These are phyloP conservation scores for Chlorocebus sabaeus DNA, from an alignment of 2,113 vertebrate species.

Conservation along the genomic window DNA sequence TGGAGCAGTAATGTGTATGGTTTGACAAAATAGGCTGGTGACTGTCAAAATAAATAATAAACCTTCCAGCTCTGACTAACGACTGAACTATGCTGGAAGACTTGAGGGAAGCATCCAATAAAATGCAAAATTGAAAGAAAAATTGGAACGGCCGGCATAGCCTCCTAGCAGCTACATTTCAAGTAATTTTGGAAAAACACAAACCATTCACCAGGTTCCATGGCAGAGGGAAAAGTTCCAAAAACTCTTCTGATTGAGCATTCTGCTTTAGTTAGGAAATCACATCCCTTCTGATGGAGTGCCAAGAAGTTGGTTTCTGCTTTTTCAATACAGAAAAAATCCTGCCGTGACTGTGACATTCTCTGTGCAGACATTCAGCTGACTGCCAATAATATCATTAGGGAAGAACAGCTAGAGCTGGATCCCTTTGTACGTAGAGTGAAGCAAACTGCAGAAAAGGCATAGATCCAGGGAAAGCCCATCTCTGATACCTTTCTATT, in stretches of 20 bases:
- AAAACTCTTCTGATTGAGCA: constrained; percentile 34
- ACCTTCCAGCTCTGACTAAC: constrained; percentile 51
- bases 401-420: not conserved
- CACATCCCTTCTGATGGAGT: not conserved
- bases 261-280: constrained; percentile 45
- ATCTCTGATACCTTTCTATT: not conserved
- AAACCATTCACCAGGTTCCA: constrained; percentile 41
- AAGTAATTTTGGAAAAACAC: constrained; percentile 50
- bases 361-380: not conserved
- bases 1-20: constrained; percentile 19
- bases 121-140: constrained; percentile 53
- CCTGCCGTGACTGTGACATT: not conserved
- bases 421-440: not conserved
- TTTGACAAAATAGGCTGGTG: constrained; percentile 56
- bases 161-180: constrained; percentile 36
- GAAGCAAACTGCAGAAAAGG: not conserved
- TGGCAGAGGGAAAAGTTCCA: constrained; percentile 24
- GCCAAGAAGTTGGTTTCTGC: not conserved
- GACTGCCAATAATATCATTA: not conserved
- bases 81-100: not conserved
- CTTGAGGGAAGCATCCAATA: constrained; percentile 44
- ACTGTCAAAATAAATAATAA: constrained; percentile 69
- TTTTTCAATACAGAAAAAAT: constrained; percentile 18
- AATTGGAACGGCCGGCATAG: not conserved
- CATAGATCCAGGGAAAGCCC: not conserved